Evolutionary conservation across 2,888 invertebrate genomes (phyloP).

Genomic region (Agrotis ipsilon): DNA sequence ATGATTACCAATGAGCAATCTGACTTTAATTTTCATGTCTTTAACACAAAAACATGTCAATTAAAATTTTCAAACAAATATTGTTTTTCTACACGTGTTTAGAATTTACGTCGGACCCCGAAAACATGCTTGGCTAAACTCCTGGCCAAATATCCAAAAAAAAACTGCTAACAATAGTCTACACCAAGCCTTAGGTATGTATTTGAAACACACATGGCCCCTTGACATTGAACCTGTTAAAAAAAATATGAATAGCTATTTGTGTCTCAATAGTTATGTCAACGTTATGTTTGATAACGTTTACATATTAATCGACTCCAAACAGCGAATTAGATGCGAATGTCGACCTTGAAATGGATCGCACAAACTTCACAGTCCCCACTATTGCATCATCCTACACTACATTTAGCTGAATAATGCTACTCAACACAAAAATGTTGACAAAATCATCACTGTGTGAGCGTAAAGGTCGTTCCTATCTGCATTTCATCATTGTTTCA

Average conservation of each 20-base stretch:
- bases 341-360: conserved; percentile 3
- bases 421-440: not conserved
- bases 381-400: conserved; percentile 17
- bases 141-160: too few relatives aligned
- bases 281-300: not conserved
- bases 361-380: not conserved
- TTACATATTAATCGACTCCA: conserved; percentile 7
- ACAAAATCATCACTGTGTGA: not conserved
- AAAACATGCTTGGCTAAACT: too few relatives aligned
- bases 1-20: not conserved
- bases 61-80: not conserved
- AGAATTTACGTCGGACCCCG: too few relatives aligned
- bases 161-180: not conserved
- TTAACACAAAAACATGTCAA: not conserved
- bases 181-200: conserved; percentile 4
- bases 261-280: not conserved
- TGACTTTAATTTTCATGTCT: too few relatives aligned
- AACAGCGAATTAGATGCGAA: not conserved
- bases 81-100: too few relatives aligned
- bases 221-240: conserved; percentile 27
- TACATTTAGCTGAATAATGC: not conserved
- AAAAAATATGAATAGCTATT: conserved; percentile 22
- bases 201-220: conserved; percentile 7
- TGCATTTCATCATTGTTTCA: too few relatives aligned
- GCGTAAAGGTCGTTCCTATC: not conserved